Percentiles rank a stretch among this genome's conserved stretches.
Conservation (phyloP, 1,140 invertebrate species). For the Drosophila nebulosa region DNA sequence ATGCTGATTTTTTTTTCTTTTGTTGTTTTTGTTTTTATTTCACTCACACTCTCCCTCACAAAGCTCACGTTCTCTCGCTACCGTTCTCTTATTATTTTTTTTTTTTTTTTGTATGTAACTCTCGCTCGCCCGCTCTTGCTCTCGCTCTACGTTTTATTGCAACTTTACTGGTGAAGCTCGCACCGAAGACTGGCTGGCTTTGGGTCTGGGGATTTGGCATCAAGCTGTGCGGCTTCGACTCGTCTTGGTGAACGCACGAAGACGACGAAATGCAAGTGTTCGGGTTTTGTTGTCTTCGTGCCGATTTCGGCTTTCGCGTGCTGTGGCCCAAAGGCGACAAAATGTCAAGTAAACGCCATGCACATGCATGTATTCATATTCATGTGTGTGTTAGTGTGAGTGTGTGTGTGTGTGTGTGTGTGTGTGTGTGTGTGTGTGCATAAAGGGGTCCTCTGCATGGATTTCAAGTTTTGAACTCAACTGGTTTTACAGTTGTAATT, state of each 20-base stretch:
- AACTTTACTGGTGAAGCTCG: slow-evolving; percentile 54
- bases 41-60: neutral
- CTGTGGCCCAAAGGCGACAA: slow-evolving; percentile 51
- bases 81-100: neutral
- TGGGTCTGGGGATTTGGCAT: slow-evolving; percentile 26
- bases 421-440: too few relatives aligned
- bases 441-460: slow-evolving; percentile 22
- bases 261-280: neutral
- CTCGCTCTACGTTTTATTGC: neutral
- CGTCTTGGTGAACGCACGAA: too few relatives aligned
- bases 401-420: too few relatives aligned
- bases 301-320: slow-evolving; percentile 1
- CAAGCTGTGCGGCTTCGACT: neutral
- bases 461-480: slow-evolving; percentile 31
- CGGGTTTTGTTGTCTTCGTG: neutral
- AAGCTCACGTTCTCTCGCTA: neutral
- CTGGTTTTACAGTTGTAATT: slow-evolving; percentile 50
- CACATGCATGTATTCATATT: neutral
- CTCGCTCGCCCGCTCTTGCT: neutral
- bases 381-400: too few relatives aligned
- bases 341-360: slow-evolving; percentile 62
- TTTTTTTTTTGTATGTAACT: too few relatives aligned
- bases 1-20: too few relatives aligned
- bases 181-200: slow-evolving; percentile 55
- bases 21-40: neutral